Conservation (phyloP, 2,888 invertebrate species). For the Opisthograptis luteolata region DNA sequence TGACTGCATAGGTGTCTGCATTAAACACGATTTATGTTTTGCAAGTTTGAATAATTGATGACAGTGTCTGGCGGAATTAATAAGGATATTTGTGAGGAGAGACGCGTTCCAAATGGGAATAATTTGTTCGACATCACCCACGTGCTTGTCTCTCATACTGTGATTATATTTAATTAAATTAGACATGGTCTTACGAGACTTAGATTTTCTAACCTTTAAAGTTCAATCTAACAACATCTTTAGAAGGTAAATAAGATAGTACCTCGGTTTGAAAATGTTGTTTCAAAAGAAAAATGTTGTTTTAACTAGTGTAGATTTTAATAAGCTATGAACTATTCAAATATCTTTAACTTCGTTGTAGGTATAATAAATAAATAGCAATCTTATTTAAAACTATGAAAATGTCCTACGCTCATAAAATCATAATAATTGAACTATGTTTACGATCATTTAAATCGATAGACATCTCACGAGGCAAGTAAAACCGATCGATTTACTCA, state of each 20-base stretch:
- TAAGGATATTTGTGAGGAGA: conserved; percentile 1
- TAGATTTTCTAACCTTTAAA: too few relatives aligned
- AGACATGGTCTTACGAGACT: too few relatives aligned
- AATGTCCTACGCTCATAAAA: neutral
- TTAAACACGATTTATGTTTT: conserved; percentile 46
- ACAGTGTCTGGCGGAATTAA: conserved; percentile 18
- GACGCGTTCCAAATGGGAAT: neutral
- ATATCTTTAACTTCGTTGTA: conserved; percentile 1
- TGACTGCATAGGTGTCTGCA: conserved; percentile 42
- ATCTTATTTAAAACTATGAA: neutral
- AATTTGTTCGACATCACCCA: neutral
- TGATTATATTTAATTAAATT: too few relatives aligned
- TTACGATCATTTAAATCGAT: conserved; percentile 10
- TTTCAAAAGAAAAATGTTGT: too few relatives aligned
- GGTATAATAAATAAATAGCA: neutral
- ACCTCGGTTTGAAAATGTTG: too few relatives aligned
- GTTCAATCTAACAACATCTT: too few relatives aligned
- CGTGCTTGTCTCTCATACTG: too few relatives aligned
- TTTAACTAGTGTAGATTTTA: too few relatives aligned
- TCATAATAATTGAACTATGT: conserved; percentile 1
- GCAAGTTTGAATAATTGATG: conserved; percentile 33
- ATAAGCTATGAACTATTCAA: neutral
- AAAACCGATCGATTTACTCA: conserved; percentile 19
- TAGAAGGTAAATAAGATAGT: too few relatives aligned
- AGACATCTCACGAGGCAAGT: conserved; percentile 9